Evolutionary conservation across 2,113 vertebrate species (phyloP), one percentile per base, ranked within the genome.

Genomic region (Diadophis punctatus): DNA sequence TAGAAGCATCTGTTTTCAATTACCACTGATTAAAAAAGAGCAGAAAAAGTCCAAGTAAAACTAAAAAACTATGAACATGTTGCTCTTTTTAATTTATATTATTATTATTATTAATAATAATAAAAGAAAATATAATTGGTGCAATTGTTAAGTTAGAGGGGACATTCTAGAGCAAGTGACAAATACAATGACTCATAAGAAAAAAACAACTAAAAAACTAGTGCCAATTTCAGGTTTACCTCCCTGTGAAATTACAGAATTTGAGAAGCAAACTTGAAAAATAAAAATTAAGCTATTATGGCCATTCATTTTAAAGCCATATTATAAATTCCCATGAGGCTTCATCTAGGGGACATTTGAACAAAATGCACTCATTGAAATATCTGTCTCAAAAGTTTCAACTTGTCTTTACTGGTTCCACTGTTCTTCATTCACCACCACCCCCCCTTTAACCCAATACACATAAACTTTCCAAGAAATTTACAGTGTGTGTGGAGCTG

Each of bases 1-100:
- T 96, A 93, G 95, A 96, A 46, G 48, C 86, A 95, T 93, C 94
- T n/a, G 94, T 95, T 97, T 96, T 85, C 88, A 95, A 92, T 91
- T 93, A 96, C 91, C 92, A 94, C 90, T 93, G 96, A 92, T 95
- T 92, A 93, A 90, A 88, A 92, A 95, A 95, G 94, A 93, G 85
- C 93, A 51, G 60, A 91, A 49, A 93, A 95, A 93, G 92, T 23
- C 11, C 84, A 85, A 95, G 94, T 91, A 88, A 88, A 87, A 89
- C 46, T 94, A 58, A 46, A 90, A 93, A 89, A 90, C 20, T n/a
- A n/a, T n/a, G n/a, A n/a, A n/a, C n/a, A n/a, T n/a, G n/a, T n/a
- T n/a, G n/a, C n/a, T n/a, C n/a, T n/a, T n/a, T n/a, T n/a, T n/a
- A n/a, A n/a, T n/a, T n/a, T n/a, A n/a, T n/a, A n/a, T n/a, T n/a